Percentiles rank a stretch among this genome's conserved stretches.
Evolutionary conservation across 2,797 vertebrate species (phyloP).

Genomic region (Microcaecilia unicolor): DNA sequence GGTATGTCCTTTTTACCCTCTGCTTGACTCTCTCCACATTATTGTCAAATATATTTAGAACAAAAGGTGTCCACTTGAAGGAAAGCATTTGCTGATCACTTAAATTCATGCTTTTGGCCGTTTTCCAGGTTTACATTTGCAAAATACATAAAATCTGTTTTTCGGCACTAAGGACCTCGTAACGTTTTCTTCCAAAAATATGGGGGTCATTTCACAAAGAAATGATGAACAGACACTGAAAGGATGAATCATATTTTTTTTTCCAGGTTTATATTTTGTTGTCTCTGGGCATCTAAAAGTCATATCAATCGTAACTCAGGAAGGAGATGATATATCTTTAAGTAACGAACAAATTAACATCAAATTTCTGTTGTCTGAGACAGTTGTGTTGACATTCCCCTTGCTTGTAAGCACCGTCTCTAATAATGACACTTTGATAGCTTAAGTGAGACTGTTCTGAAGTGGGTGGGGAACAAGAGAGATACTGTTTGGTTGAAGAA

Average conservation of each 20-base stretch:
- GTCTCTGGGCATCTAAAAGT: slow-evolving; percentile 24
- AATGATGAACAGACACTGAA: slow-evolving; percentile 33
- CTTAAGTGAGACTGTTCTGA: slow-evolving; percentile 34
- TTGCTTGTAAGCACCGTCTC: slow-evolving; percentile 55
- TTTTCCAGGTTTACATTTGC: slow-evolving; percentile 69
- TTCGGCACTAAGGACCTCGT: slow-evolving; percentile 42
- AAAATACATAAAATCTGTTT: slow-evolving; percentile 56
- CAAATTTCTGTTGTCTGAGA: slow-evolving; percentile 48
- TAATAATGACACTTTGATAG: slow-evolving; percentile 53
- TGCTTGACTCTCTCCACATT: slow-evolving; percentile 53
- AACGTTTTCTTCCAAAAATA: slow-evolving; percentile 11
- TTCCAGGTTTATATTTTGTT: slow-evolving; percentile 1
- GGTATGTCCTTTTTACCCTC: slow-evolving; percentile 51
- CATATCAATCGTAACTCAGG: slow-evolving; percentile 30
- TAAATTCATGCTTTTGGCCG: slow-evolving; percentile 71
- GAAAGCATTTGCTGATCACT: slow-evolving; percentile 80
- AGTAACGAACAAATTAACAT: slow-evolving; percentile 49
- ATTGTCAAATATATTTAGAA: slow-evolving; percentile 81
- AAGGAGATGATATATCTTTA: slow-evolving; percentile 37
- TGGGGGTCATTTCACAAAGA: slow-evolving; percentile 4
- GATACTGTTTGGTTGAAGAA: slow-evolving; percentile 30
- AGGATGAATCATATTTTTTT: background rate
- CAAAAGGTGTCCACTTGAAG: slow-evolving; percentile 73
- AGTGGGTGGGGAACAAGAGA: slow-evolving; percentile 17
- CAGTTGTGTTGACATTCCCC: slow-evolving; percentile 43